Evolutionary conservation across 2,888 invertebrate species (phyloP).

Genomic region (Hololepta plana): DNA sequence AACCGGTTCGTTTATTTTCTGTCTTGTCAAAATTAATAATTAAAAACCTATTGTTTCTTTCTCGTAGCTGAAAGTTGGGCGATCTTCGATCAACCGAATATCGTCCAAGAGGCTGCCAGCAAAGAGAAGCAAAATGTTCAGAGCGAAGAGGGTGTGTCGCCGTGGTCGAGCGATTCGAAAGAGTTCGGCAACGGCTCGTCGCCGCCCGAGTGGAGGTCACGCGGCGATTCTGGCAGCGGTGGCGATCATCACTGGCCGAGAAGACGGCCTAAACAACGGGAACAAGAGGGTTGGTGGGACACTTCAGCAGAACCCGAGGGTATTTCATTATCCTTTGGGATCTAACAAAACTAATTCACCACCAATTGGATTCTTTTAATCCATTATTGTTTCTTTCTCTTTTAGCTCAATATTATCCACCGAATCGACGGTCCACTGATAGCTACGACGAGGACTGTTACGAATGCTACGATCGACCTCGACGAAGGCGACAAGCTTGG

Average conservation of each 20-base stretch:
- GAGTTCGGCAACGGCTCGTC: conserved; percentile 33
- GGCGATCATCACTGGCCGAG: conserved; percentile 17
- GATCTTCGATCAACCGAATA: conserved; percentile 32
- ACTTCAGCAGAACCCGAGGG: conserved; percentile 26
- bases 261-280: conserved; percentile 16
- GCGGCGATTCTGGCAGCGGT: conserved; percentile 24
- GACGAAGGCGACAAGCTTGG: conserved; percentile 15
- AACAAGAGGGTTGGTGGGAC: conserved; percentile 29
- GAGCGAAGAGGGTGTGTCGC: conserved; percentile 40
- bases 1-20: conserved; percentile 18
- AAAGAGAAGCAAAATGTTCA: conserved; percentile 17
- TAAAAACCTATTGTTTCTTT: conserved; percentile 1
- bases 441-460: conserved; percentile 27
- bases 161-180: conserved; percentile 63
- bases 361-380: conserved; percentile 1
- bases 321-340: no score
- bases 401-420: conserved; percentile 18
- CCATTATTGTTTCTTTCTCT: conserved; percentile 5
- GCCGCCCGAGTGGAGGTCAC: conserved; percentile 29
- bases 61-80: conserved; percentile 36
- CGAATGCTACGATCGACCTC: conserved; percentile 23
- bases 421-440: conserved; percentile 24
- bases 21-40: conserved; percentile 1
- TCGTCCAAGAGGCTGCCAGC: conserved; percentile 13
- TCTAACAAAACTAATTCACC: neutral